Evolutionary conservation across 1,140 invertebrate genomes (phyloP).

Genomic region (Pomacea maculata): DNA sequence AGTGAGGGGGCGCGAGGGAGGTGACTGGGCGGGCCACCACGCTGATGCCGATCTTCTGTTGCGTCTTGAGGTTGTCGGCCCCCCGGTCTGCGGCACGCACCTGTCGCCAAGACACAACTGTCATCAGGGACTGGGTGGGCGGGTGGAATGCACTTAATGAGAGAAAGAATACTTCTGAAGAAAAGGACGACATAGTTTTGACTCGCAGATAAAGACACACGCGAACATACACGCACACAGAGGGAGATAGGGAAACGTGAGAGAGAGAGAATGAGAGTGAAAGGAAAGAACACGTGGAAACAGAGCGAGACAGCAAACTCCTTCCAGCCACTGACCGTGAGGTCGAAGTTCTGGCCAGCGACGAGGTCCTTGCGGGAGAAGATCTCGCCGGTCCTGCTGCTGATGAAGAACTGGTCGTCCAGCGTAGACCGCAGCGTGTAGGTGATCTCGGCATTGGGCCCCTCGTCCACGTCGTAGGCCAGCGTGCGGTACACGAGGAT

Average conservation of each 20-base stretch:
- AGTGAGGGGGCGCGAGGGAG: slow-evolving; percentile 73
- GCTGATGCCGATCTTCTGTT: slow-evolving; percentile 72
- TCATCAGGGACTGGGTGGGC: too few relatives aligned
- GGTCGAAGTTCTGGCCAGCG: slow-evolving; percentile 80
- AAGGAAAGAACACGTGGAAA: neutral
- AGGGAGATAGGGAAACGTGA: neutral
- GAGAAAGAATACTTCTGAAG: too few relatives aligned
- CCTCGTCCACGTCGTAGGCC: slow-evolving; percentile 60
- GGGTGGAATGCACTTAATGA: too few relatives aligned
- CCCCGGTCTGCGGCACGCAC: slow-evolving; percentile 85
- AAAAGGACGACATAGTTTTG: too few relatives aligned
- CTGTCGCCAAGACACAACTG: slow-evolving; percentile 61
- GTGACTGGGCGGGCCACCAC: slow-evolving; percentile 47
- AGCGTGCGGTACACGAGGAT: slow-evolving; percentile 47
- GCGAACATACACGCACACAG: slow-evolving; percentile 7
- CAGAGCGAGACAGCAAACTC: too few relatives aligned
- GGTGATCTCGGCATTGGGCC: slow-evolving; percentile 73
- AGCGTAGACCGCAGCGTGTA: slow-evolving; percentile 81
- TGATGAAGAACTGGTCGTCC: slow-evolving; percentile 75
- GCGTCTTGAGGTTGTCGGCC: slow-evolving; percentile 71
- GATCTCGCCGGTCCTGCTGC: slow-evolving; percentile 82
- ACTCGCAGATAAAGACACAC: neutral
- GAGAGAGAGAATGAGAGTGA: neutral
- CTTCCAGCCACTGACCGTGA: slow-evolving; percentile 70
- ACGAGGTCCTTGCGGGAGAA: slow-evolving; percentile 74